Conservation (phyloP, 1,140 invertebrate species). For the fruit fly (Drosophila melanogaster) region Release_6_plus_ISO1_MT NT_037436.4:8281001-8281500, state of each 20-base stretch:
- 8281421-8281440: conserved; percentile 76
- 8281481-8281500: conserved; percentile 40
- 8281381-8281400: conserved; percentile 32
- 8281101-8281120: conserved; percentile 21
- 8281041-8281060: conserved; percentile 12
- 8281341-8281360: conserved; percentile 31
- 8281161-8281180: conserved; percentile 4
- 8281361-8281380: conserved; percentile 10
- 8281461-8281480: conserved; percentile 55
- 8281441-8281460: conserved; percentile 61
- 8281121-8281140: conserved; percentile 42
- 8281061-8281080: conserved; percentile 25
- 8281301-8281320: conserved; percentile 82
- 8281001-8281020: conserved; percentile 66
- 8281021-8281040: conserved; percentile 12
- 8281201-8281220: conserved; percentile 50
- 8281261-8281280: conserved; percentile 37
- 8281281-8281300: conserved; percentile 81
- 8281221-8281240: conserved; percentile 58
- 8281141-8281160: conserved; percentile 60
- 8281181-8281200: conserved; percentile 1
- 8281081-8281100: conserved; percentile 25
- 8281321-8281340: conserved; percentile 64
- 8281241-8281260: conserved; percentile 24
- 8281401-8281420: conserved; percentile 68